Evolutionary conservation across 2,888 invertebrate genomes (phyloP).

Genomic region (Pyralis farinalis): DNA sequence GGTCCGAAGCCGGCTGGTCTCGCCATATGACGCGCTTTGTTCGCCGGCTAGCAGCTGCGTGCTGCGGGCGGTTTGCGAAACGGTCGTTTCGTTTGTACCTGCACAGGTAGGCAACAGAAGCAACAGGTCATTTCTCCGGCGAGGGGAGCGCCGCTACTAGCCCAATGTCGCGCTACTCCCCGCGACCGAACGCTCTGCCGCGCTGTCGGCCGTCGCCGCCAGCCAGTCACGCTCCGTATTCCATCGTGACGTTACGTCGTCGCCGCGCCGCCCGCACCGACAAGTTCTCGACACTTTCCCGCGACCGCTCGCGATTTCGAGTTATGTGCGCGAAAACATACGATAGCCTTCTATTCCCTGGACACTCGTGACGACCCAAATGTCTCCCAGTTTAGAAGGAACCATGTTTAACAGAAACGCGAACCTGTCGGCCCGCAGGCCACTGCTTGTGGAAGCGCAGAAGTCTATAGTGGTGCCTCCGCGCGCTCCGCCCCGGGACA

Average conservation of each 20-base stretch:
- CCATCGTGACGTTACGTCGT: slow-evolving; percentile 32
- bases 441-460: slow-evolving; percentile 73
- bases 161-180: slow-evolving; percentile 19
- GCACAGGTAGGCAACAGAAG: slow-evolving; percentile 77
- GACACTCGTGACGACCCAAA: slow-evolving; percentile 66
- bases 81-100: slow-evolving; percentile 65
- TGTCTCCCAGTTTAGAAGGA: slow-evolving; percentile 76
- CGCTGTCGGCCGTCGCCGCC: slow-evolving; percentile 6
- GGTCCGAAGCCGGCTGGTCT: slow-evolving; percentile 31
- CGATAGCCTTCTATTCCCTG: slow-evolving; percentile 42
- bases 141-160: slow-evolving; percentile 54
- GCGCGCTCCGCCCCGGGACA: slow-evolving; percentile 68
- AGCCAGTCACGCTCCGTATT: slow-evolving; percentile 56
- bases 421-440: slow-evolving; percentile 72
- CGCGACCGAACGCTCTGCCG: slow-evolving; percentile 5
- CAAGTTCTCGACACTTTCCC: slow-evolving; percentile 40
- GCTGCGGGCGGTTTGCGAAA: slow-evolving; percentile 42
- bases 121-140: slow-evolving; percentile 76
- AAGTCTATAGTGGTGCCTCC: slow-evolving; percentile 67
- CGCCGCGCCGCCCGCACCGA: slow-evolving; percentile 28
- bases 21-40: slow-evolving; percentile 64
- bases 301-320: slow-evolving; percentile 41
- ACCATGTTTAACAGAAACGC: slow-evolving; percentile 77
- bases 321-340: slow-evolving; percentile 71
- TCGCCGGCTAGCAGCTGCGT: slow-evolving; percentile 61